Percentiles rank a stretch among this genome's conserved stretches.
phyloP scores from a whole-genome alignment of 2,797 vertebrate genomes.

The Poeciliopsis presidionis region DNA sequence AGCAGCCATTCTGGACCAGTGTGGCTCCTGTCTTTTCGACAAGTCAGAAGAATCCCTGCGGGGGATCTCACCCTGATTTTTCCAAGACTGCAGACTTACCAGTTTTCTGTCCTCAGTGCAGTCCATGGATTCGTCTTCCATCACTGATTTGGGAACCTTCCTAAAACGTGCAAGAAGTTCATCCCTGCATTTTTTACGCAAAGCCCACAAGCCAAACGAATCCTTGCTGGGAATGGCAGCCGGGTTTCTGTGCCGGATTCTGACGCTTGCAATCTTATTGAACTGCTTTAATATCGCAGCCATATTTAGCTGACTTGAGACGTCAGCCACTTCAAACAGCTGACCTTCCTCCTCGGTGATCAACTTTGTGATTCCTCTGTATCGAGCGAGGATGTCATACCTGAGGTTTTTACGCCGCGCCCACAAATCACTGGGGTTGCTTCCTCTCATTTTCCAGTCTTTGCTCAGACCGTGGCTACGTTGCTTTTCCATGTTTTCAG shows the following conservation, averaged over 20 bases:
- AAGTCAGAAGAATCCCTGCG: background rate
- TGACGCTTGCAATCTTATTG: background rate
- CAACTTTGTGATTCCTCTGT: conserved; percentile 4
- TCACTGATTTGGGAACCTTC: background rate
- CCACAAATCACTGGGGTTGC: background rate
- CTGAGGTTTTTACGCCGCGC: background rate
- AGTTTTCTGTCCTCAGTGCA: background rate
- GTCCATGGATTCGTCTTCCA: background rate
- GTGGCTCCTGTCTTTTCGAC: background rate
- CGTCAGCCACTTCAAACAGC: background rate
- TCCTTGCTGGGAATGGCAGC: background rate
- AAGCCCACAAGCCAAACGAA: background rate
- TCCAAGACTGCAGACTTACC: background rate
- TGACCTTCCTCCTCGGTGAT: background rate
- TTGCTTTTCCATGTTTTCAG: background rate
- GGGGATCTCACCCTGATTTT: background rate
- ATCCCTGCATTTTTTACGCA: conserved; percentile 2
- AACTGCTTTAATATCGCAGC: background rate
- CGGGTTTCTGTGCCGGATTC: background rate
- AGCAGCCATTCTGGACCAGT: background rate
- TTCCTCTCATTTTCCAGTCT: background rate
- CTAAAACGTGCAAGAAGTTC: background rate
- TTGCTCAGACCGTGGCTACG: background rate
- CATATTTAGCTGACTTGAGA: background rate
- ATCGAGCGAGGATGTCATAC: background rate